These are phyloP conservation scores for Osmerus eperlanus DNA, from an alignment of 2,113 vertebrate species.

Conservation along the genomic window DNA sequence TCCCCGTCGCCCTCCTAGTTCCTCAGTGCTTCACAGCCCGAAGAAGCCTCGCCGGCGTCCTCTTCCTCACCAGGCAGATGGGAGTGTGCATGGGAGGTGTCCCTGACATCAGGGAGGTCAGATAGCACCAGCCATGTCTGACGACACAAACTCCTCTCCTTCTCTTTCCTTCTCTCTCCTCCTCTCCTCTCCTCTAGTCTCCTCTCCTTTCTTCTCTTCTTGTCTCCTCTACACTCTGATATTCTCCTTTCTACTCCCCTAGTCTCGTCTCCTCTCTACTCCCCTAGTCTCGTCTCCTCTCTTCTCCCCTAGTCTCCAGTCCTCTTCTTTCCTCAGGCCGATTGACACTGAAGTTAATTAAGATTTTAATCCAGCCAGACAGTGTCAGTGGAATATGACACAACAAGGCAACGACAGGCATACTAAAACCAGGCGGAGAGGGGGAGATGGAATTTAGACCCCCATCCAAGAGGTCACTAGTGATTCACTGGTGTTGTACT, in stretches of 20 bases:
- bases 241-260: not conserved
- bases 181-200: conserved; percentile 1
- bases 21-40: not conserved
- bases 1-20: conserved; percentile 5
- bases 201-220: no score
- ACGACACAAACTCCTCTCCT: not conserved
- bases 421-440: conserved; percentile 36
- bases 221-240: not conserved
- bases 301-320: conserved; percentile 10
- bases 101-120: not conserved
- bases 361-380: conserved; percentile 67
- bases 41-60: not conserved
- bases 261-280: not conserved
- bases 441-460: conserved; percentile 20
- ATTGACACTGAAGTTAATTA: conserved; percentile 68
- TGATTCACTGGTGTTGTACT: conserved; percentile 22
- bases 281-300: not conserved
- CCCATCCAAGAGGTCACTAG: conserved; percentile 44
- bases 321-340: conserved; percentile 19
- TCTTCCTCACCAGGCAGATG: conserved; percentile 15
- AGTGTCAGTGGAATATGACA: conserved; percentile 50
- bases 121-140: no score
- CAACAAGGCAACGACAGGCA: conserved; percentile 45
- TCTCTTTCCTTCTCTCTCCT: not conserved
- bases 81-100: not conserved